Conservation (phyloP, 2,113 vertebrate species). For the Indicator maculatus region DNA sequence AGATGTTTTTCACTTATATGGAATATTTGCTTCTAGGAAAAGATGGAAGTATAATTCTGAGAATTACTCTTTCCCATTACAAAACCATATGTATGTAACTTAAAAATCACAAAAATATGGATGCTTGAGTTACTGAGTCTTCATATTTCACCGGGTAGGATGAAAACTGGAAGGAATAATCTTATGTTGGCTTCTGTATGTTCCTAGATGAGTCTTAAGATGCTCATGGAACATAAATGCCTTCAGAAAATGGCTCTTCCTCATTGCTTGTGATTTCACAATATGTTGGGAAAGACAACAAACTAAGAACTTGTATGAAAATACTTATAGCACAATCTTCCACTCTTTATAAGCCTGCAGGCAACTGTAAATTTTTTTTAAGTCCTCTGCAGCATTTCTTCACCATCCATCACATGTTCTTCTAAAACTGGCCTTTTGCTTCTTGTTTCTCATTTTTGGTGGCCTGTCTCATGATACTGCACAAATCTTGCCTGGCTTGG, state of each 20-base stretch:
- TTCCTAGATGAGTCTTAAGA: too few relatives aligned
- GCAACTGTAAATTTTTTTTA: neutral
- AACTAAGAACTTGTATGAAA: neutral
- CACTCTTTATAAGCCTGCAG: neutral
- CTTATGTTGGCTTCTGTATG: neutral
- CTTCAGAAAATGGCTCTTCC: neutral
- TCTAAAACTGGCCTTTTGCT: neutral
- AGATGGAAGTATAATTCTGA: neutral
- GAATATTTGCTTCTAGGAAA: neutral
- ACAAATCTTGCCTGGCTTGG: neutral
- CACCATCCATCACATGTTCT: fast-evolving
- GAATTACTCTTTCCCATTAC: neutral
- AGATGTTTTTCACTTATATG: neutral
- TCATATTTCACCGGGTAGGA: neutral
- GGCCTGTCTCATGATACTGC: neutral
- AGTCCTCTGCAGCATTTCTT: neutral
- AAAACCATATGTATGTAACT: neutral
- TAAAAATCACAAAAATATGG: neutral
- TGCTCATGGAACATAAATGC: neutral
- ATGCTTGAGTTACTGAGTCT: neutral
- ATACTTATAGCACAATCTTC: fast-evolving
- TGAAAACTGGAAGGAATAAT: neutral
- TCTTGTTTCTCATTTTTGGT: neutral
- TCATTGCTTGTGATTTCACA: neutral
- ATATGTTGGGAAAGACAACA: neutral